Conservation (phyloP, 2,888 invertebrate species). For the Drosophila mulleri region DNA sequence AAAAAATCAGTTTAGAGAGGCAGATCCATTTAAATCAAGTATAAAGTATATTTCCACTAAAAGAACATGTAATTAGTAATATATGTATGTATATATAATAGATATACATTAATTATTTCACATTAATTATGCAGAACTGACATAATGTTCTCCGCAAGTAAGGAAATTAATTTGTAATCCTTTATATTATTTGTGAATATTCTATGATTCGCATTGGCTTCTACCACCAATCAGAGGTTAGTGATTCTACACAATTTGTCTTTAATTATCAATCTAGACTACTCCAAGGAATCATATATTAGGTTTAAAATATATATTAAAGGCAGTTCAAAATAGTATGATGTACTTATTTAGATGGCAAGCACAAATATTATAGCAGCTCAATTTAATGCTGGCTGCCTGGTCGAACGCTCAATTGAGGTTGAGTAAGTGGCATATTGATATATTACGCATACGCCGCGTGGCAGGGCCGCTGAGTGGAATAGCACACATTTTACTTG, state of each 20-base stretch:
- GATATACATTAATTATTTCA: too few relatives aligned
- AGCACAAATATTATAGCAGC: conserved; percentile 19
- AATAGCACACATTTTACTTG: neutral
- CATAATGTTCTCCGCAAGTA: too few relatives aligned
- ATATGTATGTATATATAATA: too few relatives aligned
- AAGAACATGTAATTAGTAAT: too few relatives aligned
- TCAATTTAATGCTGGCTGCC: conserved; percentile 14
- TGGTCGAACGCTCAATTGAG: conserved; percentile 23
- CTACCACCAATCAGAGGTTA: too few relatives aligned
- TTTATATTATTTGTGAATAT: too few relatives aligned
- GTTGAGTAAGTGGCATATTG: conserved; percentile 24
- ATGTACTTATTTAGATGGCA: conserved; percentile 19
- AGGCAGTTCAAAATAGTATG: conserved; percentile 9
- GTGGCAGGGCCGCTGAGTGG: neutral
- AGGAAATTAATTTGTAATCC: too few relatives aligned
- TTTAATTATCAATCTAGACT: too few relatives aligned
- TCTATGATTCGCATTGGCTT: too few relatives aligned
- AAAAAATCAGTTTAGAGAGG: neutral
- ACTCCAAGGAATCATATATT: neutral
- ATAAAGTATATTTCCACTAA: too few relatives aligned
- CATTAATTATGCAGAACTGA: too few relatives aligned
- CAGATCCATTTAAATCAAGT: neutral
- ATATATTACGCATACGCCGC: conserved; percentile 44
- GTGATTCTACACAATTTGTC: too few relatives aligned
- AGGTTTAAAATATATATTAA: neutral